Evolutionary conservation across 2,888 invertebrate species (phyloP).

Genomic region (Globia sparganii): DNA sequence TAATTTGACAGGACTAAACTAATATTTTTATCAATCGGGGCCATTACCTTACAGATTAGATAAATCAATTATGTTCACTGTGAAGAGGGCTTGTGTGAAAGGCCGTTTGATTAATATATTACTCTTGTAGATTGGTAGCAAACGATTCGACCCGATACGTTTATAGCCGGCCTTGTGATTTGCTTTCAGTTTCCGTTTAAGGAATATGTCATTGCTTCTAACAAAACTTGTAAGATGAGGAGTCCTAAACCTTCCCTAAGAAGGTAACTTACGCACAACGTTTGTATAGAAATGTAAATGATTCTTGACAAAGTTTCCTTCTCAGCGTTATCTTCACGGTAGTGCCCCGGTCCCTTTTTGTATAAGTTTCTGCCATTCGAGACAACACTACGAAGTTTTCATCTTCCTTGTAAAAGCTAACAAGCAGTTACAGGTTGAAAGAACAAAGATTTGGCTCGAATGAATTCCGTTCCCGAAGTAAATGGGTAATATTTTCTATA

Average conservation of each 20-base stretch:
- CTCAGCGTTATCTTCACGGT: constrained; percentile 59
- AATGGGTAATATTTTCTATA: constrained; percentile 17
- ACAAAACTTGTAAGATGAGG: constrained; percentile 47
- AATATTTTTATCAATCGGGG: no score
- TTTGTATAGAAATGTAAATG: constrained; percentile 65
- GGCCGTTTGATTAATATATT: constrained; percentile 60
- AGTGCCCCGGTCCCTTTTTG: constrained; percentile 49
- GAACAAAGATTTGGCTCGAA: constrained; percentile 38
- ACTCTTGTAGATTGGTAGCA: constrained; percentile 52
- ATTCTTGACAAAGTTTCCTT: constrained; percentile 61
- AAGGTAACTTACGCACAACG: constrained; percentile 52
- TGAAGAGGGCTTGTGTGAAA: constrained; percentile 53
- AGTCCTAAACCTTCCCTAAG: constrained; percentile 46
- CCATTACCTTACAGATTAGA: constrained; percentile 39
- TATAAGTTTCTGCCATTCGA: constrained; percentile 47
- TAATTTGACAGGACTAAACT: no score
- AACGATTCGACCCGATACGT: constrained; percentile 45
- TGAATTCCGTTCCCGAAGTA: constrained; percentile 26
- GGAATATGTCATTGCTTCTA: constrained; percentile 43
- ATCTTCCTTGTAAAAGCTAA: constrained; percentile 45
- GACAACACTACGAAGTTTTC: constrained; percentile 46
- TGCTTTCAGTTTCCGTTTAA: constrained; percentile 52
- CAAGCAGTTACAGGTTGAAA: constrained; percentile 37
- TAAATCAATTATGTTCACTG: constrained; percentile 44
- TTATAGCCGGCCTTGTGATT: constrained; percentile 49